These are phyloP conservation scores for Buphagus erythrorhynchus DNA, from an alignment of 2,797 vertebrate species.

Conservation along the genomic window DNA sequence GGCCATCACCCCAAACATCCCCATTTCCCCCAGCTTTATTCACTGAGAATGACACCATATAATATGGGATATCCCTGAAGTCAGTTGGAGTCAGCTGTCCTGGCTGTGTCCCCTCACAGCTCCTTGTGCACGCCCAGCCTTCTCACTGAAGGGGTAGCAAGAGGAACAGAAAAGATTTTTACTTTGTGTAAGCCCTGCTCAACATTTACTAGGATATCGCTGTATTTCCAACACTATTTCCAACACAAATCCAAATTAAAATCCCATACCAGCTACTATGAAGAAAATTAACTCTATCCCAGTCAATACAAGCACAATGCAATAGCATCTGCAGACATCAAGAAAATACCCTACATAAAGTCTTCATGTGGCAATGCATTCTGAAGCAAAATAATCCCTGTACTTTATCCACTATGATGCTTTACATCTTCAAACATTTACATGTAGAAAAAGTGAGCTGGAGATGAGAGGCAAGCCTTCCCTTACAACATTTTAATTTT, in stretches of 20 bases:
- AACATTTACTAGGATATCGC: not conserved
- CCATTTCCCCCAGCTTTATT: not conserved
- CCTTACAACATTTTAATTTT: not conserved
- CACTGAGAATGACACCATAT: not conserved
- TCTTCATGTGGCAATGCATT: not conserved
- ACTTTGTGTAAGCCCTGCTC: not conserved
- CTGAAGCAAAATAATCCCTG: not conserved
- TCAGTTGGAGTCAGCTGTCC: not conserved
- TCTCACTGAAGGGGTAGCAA: not conserved
- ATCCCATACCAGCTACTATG: not conserved
- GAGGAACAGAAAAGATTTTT: not conserved
- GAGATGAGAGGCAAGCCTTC: not conserved
- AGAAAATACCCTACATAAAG: not conserved
- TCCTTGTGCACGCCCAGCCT: not conserved
- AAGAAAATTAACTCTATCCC: not conserved
- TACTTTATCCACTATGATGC: not conserved
- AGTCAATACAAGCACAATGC: not conserved
- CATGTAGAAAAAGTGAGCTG: not conserved
- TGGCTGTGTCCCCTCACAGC: not conserved
- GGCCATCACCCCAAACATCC: not conserved
- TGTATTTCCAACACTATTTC: not conserved
- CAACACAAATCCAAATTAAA: not conserved
- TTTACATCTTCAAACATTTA: not conserved
- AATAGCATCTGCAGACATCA: not conserved
- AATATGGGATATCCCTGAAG: not conserved